Percentiles rank a stretch among this genome's conserved stretches.
Evolutionary conservation across 2,113 vertebrate species (phyloP).

Genomic region (Cyphomyrus plagiostoma): DNA sequence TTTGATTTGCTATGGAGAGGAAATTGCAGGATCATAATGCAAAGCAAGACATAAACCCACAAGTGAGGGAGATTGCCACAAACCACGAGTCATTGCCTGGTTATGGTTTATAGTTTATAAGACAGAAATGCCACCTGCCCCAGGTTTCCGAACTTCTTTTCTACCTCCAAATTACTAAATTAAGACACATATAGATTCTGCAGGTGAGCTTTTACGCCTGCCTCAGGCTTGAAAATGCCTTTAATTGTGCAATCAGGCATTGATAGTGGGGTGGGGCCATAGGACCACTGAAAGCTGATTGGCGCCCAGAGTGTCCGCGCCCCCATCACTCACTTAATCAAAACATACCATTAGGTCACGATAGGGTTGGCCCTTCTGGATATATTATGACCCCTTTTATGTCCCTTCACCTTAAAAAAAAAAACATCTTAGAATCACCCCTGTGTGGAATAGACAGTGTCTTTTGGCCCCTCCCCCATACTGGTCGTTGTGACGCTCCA

Average conservation of each 20-base stretch:
- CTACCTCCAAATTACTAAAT: background rate
- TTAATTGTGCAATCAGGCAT: background rate
- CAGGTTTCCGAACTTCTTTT: background rate
- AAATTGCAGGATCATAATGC: background rate
- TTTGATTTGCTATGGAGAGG: background rate
- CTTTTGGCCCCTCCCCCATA: background rate
- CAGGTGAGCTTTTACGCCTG: background rate
- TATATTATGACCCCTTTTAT: background rate
- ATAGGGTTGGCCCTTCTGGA: background rate
- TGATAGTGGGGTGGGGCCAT: background rate
- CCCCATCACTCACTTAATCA: background rate
- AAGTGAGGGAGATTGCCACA: background rate
- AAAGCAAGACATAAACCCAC: background rate
- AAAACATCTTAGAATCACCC: background rate
- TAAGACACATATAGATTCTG: background rate
- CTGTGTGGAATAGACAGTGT: background rate
- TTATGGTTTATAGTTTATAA: background rate
- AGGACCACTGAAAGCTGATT: background rate
- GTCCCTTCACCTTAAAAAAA: background rate
- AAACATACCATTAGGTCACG: background rate
- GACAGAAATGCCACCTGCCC: background rate
- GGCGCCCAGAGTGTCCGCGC: background rate
- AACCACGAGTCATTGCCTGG: background rate
- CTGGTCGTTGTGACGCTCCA: background rate
- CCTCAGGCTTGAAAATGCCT: background rate